Conservation (phyloP, 2,797 vertebrate genomes). For the Sebastolobus alascanus region DNA sequence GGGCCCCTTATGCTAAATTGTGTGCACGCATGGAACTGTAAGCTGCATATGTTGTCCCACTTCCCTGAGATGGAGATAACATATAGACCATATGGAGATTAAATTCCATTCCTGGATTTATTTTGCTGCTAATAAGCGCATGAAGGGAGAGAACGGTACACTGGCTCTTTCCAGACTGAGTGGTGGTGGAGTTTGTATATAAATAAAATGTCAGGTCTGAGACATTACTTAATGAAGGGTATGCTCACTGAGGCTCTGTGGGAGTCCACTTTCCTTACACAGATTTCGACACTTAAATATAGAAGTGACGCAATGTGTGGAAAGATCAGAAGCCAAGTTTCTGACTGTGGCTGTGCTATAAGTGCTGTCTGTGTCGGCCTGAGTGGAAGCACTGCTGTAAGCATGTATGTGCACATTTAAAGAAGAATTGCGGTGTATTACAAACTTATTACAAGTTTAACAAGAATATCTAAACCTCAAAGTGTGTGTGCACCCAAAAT, state of each 20-base stretch:
- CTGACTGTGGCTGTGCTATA: slow-evolving; percentile 20
- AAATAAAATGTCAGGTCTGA: slow-evolving; percentile 45
- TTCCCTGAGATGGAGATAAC: not conserved
- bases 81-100: not conserved
- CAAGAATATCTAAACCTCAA: not conserved
- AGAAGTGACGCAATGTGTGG: slow-evolving; percentile 64
- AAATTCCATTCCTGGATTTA: not conserved
- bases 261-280: slow-evolving; percentile 63
- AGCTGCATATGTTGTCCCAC: slow-evolving; percentile 1
- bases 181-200: slow-evolving; percentile 20
- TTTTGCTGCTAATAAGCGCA: slow-evolving; percentile 11
- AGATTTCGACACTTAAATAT: slow-evolving; percentile 63
- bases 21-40: not conserved
- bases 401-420: not conserved
- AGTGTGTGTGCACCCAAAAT: not conserved
- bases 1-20: slow-evolving; percentile 5
- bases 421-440: not conserved
- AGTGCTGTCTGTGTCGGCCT: slow-evolving; percentile 30
- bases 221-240: slow-evolving; percentile 62
- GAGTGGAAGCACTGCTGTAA: slow-evolving; percentile 7
- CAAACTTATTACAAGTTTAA: not conserved
- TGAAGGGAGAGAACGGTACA: not conserved
- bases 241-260: slow-evolving; percentile 39
- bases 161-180: not conserved
- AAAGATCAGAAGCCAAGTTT: slow-evolving; percentile 64